Evolutionary conservation across 1,140 invertebrate species (phyloP).

Genomic region (Drosophila punjabiensis): DNA sequence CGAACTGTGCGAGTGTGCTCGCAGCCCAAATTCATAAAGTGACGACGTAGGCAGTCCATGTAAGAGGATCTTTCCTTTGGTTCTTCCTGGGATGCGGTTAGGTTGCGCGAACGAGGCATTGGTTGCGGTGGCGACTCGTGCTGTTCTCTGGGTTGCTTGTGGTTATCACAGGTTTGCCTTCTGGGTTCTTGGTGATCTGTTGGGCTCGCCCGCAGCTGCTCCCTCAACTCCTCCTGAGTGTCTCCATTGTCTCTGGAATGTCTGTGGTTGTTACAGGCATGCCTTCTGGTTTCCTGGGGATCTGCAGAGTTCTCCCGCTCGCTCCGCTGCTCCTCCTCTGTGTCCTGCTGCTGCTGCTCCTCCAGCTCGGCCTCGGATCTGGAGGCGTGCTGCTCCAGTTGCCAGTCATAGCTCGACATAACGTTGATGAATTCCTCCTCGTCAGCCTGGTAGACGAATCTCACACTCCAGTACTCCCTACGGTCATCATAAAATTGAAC

Average conservation of each 20-base stretch:
- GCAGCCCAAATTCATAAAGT: background rate
- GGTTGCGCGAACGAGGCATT: conserved; percentile 6
- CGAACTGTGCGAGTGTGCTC: background rate
- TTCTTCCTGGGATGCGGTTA: background rate
- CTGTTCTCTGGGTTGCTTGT: background rate
- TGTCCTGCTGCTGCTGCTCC: background rate
- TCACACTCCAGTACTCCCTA: conserved; percentile 64
- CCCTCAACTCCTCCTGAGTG: no score
- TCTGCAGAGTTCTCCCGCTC: background rate
- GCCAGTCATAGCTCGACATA: conserved; percentile 4
- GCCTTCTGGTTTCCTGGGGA: background rate
- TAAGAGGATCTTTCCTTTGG: background rate
- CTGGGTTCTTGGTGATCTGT: background rate
- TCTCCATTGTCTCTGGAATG: background rate
- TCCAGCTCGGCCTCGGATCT: background rate
- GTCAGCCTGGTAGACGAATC: conserved; percentile 46
- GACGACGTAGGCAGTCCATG: background rate
- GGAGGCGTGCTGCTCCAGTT: conserved; percentile 2
- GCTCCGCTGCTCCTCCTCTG: background rate
- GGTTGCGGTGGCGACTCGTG: conserved; percentile 1
- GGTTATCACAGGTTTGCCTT: background rate
- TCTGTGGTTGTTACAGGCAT: background rate
- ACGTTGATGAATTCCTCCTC: conserved; percentile 41
- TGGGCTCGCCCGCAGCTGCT: background rate
- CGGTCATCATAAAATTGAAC: conserved; percentile 71